Evolutionary conservation across 2,113 vertebrate genomes (phyloP).

Genomic region (Polypterus bichir): DNA sequence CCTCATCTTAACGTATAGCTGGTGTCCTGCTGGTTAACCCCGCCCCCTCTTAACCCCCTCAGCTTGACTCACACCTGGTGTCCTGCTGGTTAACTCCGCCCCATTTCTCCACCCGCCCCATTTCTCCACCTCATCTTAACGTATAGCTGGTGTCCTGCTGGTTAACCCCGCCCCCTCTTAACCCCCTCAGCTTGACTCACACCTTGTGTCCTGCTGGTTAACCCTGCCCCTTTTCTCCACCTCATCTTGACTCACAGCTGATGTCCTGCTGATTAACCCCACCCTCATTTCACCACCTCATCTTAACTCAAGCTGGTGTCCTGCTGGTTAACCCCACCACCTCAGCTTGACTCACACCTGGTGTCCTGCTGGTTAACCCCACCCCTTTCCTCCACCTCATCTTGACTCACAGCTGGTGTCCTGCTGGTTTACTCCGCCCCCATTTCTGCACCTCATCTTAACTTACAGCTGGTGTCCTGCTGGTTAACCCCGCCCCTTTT

Average conservation of each 20-base stretch:
- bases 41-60: not conserved
- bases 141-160: too few relatives aligned
- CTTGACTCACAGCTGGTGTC: slow-evolving; percentile 23
- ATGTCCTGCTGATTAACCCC: not conserved
- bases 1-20: slow-evolving; percentile 24
- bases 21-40: slow-evolving; percentile 25
- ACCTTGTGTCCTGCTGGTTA: not conserved
- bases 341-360: slow-evolving; percentile 25
- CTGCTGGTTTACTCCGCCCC: slow-evolving; percentile 3
- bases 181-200: not conserved
- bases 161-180: too few relatives aligned
- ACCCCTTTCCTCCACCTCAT: not conserved
- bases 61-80: slow-evolving; percentile 22
- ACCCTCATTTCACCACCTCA: not conserved
- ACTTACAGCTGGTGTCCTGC: too few relatives aligned
- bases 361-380: slow-evolving; percentile 25
- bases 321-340: not conserved
- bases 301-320: slow-evolving; percentile 16
- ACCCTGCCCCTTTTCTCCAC: not conserved
- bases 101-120: slow-evolving; percentile 3
- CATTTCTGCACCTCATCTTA: slow-evolving; percentile 4
- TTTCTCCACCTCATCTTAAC: not conserved
- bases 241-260: slow-evolving; percentile 12
- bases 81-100: slow-evolving; percentile 1
- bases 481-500: too few relatives aligned